Evolutionary conservation across 2,888 invertebrate genomes (phyloP).

Genomic region (Cataglyphis altisquamis): DNA sequence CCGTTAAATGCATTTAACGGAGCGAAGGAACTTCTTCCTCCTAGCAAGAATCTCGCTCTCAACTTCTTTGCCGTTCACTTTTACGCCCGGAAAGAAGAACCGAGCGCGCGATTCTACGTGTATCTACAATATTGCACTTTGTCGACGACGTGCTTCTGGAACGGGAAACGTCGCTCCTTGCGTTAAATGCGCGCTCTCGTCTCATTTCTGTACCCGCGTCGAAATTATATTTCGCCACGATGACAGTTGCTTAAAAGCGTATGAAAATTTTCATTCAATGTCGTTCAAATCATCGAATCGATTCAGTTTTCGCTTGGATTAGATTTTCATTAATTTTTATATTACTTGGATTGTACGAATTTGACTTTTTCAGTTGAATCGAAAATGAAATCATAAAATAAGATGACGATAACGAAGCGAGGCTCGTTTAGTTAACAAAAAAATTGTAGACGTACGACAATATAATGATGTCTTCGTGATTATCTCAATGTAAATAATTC

Average conservation of each 20-base stretch:
- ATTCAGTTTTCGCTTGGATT: not conserved
- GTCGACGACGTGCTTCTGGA: not conserved
- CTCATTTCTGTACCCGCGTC: not conserved
- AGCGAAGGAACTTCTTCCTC: conserved; percentile 32
- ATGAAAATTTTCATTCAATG: not conserved
- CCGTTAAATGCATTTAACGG: conserved; percentile 40
- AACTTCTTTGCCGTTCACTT: not conserved
- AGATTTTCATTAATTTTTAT: conserved; percentile 13
- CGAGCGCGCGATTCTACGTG: not conserved
- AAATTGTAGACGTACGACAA: not conserved
- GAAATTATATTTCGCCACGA: not conserved
- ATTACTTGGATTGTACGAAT: not conserved
- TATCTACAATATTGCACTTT: not conserved
- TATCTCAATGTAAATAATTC: not conserved
- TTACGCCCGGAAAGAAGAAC: not conserved
- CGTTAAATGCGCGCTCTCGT: not conserved
- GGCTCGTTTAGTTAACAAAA: not conserved
- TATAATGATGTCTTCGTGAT: not conserved
- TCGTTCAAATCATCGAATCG: not conserved
- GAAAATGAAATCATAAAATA: not conserved
- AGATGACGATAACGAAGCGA: not conserved
- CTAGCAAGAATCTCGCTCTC: not conserved
- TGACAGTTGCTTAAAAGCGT: not conserved
- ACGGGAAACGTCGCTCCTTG: not conserved
- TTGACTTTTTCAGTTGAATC: not conserved